Base-by-base conservation (phyloP, 1,140 invertebrate species). In the Campoletis sonorensis region DNA sequence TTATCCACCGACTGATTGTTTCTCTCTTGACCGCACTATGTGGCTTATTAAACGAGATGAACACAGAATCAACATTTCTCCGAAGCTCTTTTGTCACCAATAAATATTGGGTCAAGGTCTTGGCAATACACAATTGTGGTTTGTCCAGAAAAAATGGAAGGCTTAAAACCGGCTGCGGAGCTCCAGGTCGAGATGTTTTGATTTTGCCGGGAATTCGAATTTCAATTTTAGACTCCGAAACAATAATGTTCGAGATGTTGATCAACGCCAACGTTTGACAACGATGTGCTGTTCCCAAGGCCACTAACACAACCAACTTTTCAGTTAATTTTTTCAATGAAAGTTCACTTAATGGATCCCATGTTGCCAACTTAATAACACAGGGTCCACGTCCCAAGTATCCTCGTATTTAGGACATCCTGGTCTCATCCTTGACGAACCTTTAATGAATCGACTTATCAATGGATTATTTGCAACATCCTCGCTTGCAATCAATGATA, bases 1-100 rank as follows among this genome's bases (percentile, higher is more conserved):
- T 82, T 7, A 84, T 82, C 83, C 83, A 84, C 4, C 75, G 73
- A n/a, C 83, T 61, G 21, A 84, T 76, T 11, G 83, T 80, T 67
- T 84, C 77, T 33, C 71, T 2, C 27, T 40, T 37, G 10, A 54
- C 83, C 26, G 61, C 54, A 18, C 70, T 30, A 54, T 79, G 71
- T 15, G 80, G 80, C 68, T 84, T 84, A 33, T 27, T 73, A 30
- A 18, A 40, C 37, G 49, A 16, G 49, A 51, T 51, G 18, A 2
- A 51, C 49, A 51, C 4, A 4, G 11, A 16, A 3, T 51, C 18
- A 13, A 16, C 49, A 18, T 45, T 68, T 51, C 16, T 71, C 79
- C 15, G 37, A 5, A 54, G 30, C 30, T 33, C 30, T 33, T 33
- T 33, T 33, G 30, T 33, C 30, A 33, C 30, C 30, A 33, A 33